Conservation (phyloP, 2,113 vertebrate genomes). For the Cyanistes caeruleus region DNA sequence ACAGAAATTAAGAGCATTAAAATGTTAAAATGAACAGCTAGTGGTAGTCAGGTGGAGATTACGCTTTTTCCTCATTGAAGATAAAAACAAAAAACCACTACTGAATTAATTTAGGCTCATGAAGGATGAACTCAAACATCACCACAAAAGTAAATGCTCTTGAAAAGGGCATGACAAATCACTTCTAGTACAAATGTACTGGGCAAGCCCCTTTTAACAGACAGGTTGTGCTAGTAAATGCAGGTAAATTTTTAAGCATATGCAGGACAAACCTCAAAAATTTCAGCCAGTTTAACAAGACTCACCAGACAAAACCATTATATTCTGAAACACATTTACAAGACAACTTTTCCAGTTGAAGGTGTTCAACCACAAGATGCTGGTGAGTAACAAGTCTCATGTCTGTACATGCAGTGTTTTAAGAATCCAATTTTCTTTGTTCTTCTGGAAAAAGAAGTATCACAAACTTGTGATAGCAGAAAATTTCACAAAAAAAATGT, state of each 20-base stretch:
- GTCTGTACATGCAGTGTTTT: neutral
- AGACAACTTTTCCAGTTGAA: constrained; percentile 4
- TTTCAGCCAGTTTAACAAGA: constrained; percentile 27
- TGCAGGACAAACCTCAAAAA: neutral
- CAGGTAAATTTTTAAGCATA: neutral
- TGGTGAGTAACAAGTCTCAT: neutral
- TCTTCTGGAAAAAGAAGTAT: neutral
- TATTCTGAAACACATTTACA: neutral
- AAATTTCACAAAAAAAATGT: neutral
- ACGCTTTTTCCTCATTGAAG: neutral
- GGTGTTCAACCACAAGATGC: neutral
- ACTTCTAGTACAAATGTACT: neutral
- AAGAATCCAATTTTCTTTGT: neutral
- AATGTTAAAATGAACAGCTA: neutral
- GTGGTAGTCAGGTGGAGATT: neutral
- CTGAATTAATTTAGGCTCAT: neutral
- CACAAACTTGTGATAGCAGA: neutral
- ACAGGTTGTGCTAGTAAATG: neutral
- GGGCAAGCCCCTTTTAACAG: neutral
- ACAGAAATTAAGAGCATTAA: neutral
- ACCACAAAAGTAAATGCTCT: neutral
- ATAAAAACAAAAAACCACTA: neutral
- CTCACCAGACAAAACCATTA: neutral
- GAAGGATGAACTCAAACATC: neutral
- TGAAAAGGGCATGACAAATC: neutral